Conservation (phyloP, 1,140 invertebrate genomes). For the Elymnias hypermnestra region DNA sequence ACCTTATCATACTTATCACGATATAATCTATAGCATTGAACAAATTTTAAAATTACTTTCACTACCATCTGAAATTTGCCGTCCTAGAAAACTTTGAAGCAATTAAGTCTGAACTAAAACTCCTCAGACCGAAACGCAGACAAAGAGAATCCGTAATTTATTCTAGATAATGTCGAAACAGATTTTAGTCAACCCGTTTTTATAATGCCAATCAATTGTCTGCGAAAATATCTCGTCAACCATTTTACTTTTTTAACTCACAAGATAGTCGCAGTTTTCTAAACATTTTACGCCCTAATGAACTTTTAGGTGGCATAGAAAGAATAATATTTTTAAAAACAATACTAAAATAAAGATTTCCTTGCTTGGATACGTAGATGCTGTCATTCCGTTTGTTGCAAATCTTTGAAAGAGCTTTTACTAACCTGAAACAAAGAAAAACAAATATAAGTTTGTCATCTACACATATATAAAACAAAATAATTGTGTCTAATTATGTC, state of each 20-base stretch:
- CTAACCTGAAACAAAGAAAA: constrained; percentile 2
- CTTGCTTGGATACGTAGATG: background rate
- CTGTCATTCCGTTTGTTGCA: background rate
- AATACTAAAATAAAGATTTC: background rate
- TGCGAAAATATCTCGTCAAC: constrained; percentile 5
- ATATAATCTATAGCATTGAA: no score
- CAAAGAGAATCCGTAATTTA: constrained; percentile 8
- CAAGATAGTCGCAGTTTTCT: no score
- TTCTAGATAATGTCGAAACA: constrained; percentile 14
- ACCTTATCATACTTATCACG: no score
- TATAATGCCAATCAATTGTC: constrained; percentile 10
- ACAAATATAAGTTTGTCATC: background rate
- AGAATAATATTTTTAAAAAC: no score
- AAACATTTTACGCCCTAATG: constrained; percentile 1
- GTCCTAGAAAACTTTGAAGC: background rate
- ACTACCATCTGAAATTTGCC: background rate
- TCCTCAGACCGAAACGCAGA: constrained; percentile 14
- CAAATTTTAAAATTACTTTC: no score
- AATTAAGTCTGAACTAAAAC: background rate
- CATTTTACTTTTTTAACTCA: no score
- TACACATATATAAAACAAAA: no score
- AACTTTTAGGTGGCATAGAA: no score
- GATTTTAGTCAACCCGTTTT: constrained; percentile 15
- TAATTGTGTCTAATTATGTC: no score
- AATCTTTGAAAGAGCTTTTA: background rate